Base-by-base conservation (phyloP, 2,797 vertebrate species). In the Tapera naevia region DNA sequence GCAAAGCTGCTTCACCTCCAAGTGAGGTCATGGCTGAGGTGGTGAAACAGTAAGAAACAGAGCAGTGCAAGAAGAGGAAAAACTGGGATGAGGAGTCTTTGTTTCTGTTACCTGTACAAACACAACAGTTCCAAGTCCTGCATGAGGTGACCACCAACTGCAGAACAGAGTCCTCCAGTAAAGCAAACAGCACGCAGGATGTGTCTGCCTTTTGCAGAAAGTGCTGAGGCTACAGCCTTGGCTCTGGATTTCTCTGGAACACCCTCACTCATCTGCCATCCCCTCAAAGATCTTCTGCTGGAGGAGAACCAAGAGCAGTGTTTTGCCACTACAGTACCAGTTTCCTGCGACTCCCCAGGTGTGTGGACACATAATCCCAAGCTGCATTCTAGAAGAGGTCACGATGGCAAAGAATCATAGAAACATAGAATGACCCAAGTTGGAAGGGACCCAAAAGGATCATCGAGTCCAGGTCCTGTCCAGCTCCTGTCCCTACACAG, bases 111-210 rank as follows among this genome's bases (percentile, higher is more conserved):
- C 3, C 61, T 45, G 39, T 21, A 51, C 37, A 48, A 62, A 24
- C 7, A 15, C 27, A 35, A 7, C n/a, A 19, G 46, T 19, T 41
- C 54, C 71, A 48, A 60, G 39, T 28, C 64, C 39, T 17, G 3
- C 4, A 14, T 1, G 2, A 66, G 19, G 19, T 1, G 17, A 66
- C 4, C 46, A 35, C 18, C 76, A 27, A 2, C 1, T 28, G 46
- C 78, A 35, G 46, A 79, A 17, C 25, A 17, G 39, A 18, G 35
- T 51, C 57, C 48, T 23, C 9, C 25, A 51, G 8, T 2, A 39
- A 27, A 30, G 41, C 39, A 30, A 64, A 32, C 2, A 2, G 33
- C 23, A 18, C 3, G 3, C 18, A n/a, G 30, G 21, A 19, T 2
- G 0, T 7, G 51, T 35, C 33, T 65, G 58, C 70, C n/a, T 6